phyloP scores from a whole-genome alignment of 1,140 invertebrate genomes.

The Drosophila dunni region DNA sequence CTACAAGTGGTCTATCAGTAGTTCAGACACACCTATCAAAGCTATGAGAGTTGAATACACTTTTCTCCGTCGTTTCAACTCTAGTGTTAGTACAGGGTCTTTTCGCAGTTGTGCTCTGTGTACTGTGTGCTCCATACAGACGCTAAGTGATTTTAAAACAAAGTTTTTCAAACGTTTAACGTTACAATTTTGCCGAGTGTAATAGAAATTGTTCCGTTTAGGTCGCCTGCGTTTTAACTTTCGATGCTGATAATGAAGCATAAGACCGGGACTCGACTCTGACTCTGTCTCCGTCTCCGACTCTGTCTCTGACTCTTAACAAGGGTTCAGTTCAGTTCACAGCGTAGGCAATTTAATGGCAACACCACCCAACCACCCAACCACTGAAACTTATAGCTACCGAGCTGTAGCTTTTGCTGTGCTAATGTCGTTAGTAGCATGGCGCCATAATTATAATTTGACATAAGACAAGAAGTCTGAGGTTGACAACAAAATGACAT shows the following conservation, averaged over 20 bases:
- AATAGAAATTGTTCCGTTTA: conserved; percentile 60
- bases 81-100: not conserved
- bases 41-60: too few species aligned
- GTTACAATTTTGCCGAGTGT: conserved; percentile 56
- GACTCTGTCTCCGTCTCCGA: not conserved
- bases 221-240: conserved; percentile 73
- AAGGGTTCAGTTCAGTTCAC: conserved; percentile 50
- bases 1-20: not conserved
- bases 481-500: conserved; percentile 84
- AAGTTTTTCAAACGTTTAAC: conserved; percentile 82
- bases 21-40: too few species aligned
- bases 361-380: conserved; percentile 1
- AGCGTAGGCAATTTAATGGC: conserved; percentile 77
- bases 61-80: too few species aligned
- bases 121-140: conserved; percentile 25
- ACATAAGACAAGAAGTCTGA: conserved; percentile 84
- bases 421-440: conserved; percentile 83
- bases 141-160: conserved; percentile 81
- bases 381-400: not conserved
- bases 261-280: conserved; percentile 1
- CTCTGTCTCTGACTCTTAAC: conserved; percentile 3
- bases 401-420: conserved; percentile 17
- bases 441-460: conserved; percentile 84
- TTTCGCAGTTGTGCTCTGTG: conserved; percentile 7
- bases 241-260: conserved; percentile 78